Evolutionary conservation across 2,113 vertebrate genomes (phyloP).

Genomic region (Mionectes macconnelli): DNA sequence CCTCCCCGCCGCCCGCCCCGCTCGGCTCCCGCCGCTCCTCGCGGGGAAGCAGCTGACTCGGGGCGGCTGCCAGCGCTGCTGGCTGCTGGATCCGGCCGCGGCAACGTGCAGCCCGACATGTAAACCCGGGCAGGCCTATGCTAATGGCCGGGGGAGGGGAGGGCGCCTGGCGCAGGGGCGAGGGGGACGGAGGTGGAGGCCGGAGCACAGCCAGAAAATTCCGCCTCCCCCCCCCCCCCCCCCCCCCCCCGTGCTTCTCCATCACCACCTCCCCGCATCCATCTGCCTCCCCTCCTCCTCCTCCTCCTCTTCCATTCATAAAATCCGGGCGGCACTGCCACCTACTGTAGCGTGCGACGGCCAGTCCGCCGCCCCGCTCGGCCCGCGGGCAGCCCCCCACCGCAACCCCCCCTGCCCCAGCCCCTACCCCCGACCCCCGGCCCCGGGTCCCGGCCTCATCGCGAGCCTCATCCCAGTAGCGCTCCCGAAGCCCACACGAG

Average conservation of each 20-base stretch:
- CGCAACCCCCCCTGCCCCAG: neutral
- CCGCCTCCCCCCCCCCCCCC: neutral
- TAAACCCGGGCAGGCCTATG: constrained; percentile 69
- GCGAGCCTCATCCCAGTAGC: neutral
- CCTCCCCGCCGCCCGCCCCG: constrained; percentile 13
- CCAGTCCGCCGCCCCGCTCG: neutral
- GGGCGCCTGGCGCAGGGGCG: constrained; percentile 49
- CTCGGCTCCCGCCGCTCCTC: constrained; percentile 3
- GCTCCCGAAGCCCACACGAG: neutral
- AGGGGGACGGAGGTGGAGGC: constrained; percentile 63
- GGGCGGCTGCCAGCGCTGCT: constrained; percentile 68
- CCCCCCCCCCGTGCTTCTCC: neutral
- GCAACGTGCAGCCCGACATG: constrained; percentile 80
- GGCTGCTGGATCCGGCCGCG: constrained; percentile 61
- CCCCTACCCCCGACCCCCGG: neutral
- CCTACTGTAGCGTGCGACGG: neutral
- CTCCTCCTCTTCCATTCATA: constrained; percentile 19
- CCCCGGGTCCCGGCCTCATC: neutral
- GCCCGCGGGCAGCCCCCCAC: neutral
- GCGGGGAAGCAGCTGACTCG: constrained; percentile 75
- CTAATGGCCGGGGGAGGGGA: constrained; percentile 62
- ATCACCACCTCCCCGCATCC: constrained; percentile 1
- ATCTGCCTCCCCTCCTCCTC: constrained; percentile 29
- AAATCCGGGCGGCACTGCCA: constrained; percentile 47
- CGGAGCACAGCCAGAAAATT: constrained; percentile 52